These are phyloP conservation scores for Psittacula echo DNA, from an alignment of 2,797 vertebrate genomes.

Conservation along the genomic window DNA sequence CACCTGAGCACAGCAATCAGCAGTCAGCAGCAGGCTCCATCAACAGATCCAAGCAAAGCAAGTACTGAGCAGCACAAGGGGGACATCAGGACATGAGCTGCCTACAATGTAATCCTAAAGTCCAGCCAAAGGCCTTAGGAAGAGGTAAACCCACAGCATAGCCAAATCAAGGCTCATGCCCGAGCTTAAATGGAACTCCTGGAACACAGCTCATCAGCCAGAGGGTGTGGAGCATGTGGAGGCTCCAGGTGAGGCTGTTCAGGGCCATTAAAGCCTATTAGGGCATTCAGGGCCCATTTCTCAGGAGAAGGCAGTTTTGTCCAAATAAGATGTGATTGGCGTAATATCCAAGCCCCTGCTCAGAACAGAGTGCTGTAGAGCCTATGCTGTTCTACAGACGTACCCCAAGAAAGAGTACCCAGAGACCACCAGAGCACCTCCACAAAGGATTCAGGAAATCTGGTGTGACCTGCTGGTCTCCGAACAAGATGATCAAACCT, in stretches of 20 bases:
- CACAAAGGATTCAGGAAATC: background rate
- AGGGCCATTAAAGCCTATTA: background rate
- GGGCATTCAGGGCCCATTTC: background rate
- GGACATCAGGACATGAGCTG: background rate
- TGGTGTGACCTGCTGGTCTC: background rate
- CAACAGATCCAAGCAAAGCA: background rate
- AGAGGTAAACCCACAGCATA: background rate
- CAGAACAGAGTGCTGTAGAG: background rate
- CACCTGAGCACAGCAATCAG: background rate
- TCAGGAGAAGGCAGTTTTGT: background rate
- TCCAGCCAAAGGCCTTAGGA: too few species aligned
- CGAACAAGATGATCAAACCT: background rate
- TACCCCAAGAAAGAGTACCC: background rate
- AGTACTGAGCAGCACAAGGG: background rate
- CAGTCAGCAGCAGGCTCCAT: background rate
- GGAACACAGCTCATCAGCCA: background rate
- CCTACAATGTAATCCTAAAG: background rate
- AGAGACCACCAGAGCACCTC: accelerated
- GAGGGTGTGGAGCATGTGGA: background rate
- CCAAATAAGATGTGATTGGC: background rate
- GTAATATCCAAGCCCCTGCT: background rate
- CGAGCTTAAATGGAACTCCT: background rate
- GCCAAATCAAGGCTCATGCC: background rate
- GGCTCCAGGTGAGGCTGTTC: background rate
- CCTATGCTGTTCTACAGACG: accelerated